A percentile compares a stretch with the other conserved stretches of the same genome.
Evolutionary conservation across 2,113 vertebrate genomes (phyloP).

Genomic region (Chaetura pelagica): DNA sequence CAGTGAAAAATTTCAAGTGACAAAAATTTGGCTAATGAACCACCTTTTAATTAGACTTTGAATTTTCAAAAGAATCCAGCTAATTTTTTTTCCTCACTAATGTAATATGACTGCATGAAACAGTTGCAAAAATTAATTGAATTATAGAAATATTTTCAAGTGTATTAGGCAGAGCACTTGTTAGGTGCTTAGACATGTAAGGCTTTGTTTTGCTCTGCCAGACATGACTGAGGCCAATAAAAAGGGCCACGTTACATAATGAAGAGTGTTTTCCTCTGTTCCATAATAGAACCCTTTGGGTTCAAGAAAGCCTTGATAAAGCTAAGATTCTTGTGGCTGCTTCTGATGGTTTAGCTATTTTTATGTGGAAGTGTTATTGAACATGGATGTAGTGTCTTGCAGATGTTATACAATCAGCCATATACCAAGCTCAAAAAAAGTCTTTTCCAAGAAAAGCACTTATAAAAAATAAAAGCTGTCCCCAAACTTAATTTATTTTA

Average conservation of each 20-base stretch:
- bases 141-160: conserved; percentile 34
- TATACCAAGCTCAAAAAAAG: background rate
- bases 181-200: background rate
- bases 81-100: background rate
- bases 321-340: background rate
- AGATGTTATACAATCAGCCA: background rate
- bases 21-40: conserved; percentile 44
- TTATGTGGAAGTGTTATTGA: background rate
- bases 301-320: background rate
- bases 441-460: background rate
- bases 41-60: conserved; percentile 20
- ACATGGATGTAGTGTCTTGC: background rate
- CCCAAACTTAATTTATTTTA: background rate
- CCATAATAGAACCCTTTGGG: background rate
- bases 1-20: conserved; percentile 28
- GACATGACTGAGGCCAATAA: background rate
- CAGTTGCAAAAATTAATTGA: background rate
- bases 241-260: background rate
- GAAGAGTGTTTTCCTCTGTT: background rate
- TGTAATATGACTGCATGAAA: conserved; percentile 13
- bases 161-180: conserved; percentile 4
- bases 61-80: conserved; percentile 25
- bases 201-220: conserved; percentile 3
- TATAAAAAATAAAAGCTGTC: background rate
- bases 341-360: background rate